A percentile compares a stretch with the other conserved stretches of the same genome.
phyloP scores from a whole-genome alignment of 2,797 vertebrate genomes.

The Falco novaeseelandiae region DNA sequence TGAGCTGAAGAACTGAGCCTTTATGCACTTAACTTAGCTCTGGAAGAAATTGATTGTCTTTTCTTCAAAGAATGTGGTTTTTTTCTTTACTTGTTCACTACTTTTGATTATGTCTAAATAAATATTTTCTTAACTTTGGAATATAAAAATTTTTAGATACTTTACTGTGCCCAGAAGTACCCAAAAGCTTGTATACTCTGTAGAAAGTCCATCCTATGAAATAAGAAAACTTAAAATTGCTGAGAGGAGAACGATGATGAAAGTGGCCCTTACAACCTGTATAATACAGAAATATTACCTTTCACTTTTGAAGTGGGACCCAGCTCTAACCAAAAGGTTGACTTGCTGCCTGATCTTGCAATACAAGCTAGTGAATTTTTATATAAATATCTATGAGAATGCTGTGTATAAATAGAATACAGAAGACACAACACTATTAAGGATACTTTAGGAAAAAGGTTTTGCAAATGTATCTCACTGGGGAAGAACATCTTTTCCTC shows the following conservation, averaged over 20 bases:
- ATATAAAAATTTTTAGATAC: not conserved
- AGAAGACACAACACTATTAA: not conserved
- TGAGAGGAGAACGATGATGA: not conserved
- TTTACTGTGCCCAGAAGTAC: not conserved
- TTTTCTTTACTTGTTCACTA: not conserved
- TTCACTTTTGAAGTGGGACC: not conserved
- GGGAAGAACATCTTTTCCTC: not conserved
- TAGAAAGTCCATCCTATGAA: not conserved
- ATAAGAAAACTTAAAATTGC: not conserved
- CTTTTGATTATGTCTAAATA: not conserved
- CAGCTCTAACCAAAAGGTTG: not conserved
- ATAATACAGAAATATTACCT: not conserved
- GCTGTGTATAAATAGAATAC: not conserved
- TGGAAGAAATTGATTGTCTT: not conserved
- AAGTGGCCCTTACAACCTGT: not conserved
- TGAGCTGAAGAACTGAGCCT: not conserved
- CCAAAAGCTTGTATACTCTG: not conserved
- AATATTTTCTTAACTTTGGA: not conserved
- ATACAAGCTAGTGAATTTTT: not conserved
- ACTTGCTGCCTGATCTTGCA: not conserved
- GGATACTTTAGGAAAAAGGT: not conserved
- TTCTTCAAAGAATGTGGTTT: not conserved
- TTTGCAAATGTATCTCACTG: not conserved
- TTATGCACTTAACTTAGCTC: not conserved
- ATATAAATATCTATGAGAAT: not conserved